A percentile compares a stretch with the other conserved stretches of the same genome.
phyloP scores from a whole-genome alignment of 2,888 invertebrate species.

The Himalopsyche tibetana region DNA sequence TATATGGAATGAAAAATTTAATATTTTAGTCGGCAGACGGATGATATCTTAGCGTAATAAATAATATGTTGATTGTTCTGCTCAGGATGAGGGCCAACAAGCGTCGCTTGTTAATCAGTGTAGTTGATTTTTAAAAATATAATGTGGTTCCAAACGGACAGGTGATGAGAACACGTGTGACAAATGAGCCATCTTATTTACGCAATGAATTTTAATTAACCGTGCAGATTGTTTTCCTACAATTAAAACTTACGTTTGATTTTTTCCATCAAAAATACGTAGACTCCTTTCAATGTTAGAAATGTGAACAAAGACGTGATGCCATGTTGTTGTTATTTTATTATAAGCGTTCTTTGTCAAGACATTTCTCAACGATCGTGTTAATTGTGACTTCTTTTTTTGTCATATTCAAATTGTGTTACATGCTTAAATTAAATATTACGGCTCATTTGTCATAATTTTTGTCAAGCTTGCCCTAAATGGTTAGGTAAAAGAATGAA shows the following conservation, averaged over 20 bases:
- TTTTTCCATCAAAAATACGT: too few relatives aligned
- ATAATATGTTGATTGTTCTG: conserved; percentile 44
- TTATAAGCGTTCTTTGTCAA: too few relatives aligned
- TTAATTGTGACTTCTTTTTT: too few relatives aligned
- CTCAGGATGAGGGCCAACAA: conserved; percentile 57
- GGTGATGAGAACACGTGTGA: background rate
- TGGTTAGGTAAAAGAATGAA: conserved; percentile 62
- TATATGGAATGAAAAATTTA: conserved; percentile 61
- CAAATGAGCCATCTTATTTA: conserved; percentile 37
- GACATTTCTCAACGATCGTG: too few relatives aligned
- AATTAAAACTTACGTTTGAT: too few relatives aligned
- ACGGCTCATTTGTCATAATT: conserved; percentile 18
- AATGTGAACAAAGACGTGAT: too few relatives aligned
- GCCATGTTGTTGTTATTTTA: too few relatives aligned
- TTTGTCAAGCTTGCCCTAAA: conserved; percentile 32
- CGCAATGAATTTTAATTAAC: background rate
- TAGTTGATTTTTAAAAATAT: conserved; percentile 42
- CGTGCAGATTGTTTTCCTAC: too few relatives aligned
- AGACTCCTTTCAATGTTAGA: too few relatives aligned
- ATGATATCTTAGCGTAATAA: conserved; percentile 43
- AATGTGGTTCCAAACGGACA: conserved; percentile 50
- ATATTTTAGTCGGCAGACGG: conserved; percentile 52
- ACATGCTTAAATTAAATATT: too few relatives aligned
- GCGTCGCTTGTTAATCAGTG: conserved; percentile 55
- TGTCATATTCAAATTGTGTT: too few relatives aligned